Evolutionary conservation across 1,140 invertebrate genomes (phyloP), one percentile per base, ranked within the genome.

Genomic region (Micrasema minimum): DNA sequence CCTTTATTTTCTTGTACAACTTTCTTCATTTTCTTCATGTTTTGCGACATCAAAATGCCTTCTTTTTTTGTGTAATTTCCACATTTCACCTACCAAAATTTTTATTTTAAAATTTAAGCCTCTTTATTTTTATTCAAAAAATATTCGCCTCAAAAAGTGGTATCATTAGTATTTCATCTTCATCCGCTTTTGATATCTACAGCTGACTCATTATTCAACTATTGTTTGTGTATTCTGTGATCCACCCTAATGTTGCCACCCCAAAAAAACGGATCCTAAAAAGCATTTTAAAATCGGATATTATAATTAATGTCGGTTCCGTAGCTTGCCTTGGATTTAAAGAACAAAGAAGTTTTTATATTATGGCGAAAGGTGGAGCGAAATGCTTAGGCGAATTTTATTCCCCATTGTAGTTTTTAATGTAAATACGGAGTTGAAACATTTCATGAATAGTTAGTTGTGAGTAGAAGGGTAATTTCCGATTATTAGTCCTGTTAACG

Each of bases 221-320:
- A 72, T 75, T 75, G 74, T 75, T 73, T 75, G 71, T 62, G 35
- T 59, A 66, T 7, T 31, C 7, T 31, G 26, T 31, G 26, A 31
- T 51, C 66, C 59, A 71, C 74, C 71, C 74, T 64, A 66, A 45
- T 31, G n/a, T 43, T 70, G 55, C 70, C 74, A 61, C 71, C 74
- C 57, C 38, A 72, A 72, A 68, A 72, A 50, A 71, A 76, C 78
- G 80, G 77, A 78, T 77, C 76, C 82, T 82, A 84, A 84, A 85
- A 84, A 80, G 80, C 82, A 79, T 83, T 85, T 84, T 84, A 83
- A 83, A 84, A 85, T 85, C 83, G 82, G 82, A 85, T 85, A 84
- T 85, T 84, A 84, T 85, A 85, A 85, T 85, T 85, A 84, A 85
- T 85, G 83, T 84, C 79, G 80, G 81, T 83, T 84, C 83, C 83